phyloP scores from a whole-genome alignment of 2,888 invertebrate genomes.

The Melinaea marsaeus region DNA sequence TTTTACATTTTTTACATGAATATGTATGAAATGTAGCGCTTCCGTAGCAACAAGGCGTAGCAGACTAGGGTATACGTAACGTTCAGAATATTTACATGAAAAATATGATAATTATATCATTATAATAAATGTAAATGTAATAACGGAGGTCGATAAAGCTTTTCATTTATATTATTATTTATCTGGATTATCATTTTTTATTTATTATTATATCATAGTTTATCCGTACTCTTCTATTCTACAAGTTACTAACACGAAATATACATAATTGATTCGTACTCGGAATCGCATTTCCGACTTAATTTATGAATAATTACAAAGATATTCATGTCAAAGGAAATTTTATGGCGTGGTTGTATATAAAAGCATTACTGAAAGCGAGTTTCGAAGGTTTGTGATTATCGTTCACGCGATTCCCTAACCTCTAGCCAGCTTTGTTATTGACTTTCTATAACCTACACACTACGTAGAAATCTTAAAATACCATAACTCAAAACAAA shows the following conservation, averaged over 20 bases:
- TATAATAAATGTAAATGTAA: too few species aligned
- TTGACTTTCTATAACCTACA: conserved; percentile 52
- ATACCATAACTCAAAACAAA: background rate
- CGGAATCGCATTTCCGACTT: background rate
- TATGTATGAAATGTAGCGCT: too few species aligned
- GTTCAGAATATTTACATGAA: too few species aligned
- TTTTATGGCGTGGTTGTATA: conserved; percentile 17
- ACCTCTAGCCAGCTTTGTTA: conserved; percentile 57
- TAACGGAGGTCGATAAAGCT: too few species aligned
- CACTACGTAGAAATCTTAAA: conserved; percentile 8
- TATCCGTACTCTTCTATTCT: too few species aligned
- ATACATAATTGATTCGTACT: background rate
- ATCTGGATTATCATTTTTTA: too few species aligned
- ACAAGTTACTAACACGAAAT: background rate
- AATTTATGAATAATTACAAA: background rate
- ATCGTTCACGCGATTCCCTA: conserved; percentile 63
- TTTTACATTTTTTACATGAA: too few species aligned
- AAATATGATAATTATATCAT: too few species aligned
- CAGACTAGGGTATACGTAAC: too few species aligned
- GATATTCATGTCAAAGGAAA: conserved; percentile 11
- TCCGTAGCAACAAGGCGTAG: too few species aligned
- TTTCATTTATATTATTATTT: too few species aligned
- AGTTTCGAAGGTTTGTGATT: conserved; percentile 52
- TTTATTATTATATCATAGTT: too few species aligned
- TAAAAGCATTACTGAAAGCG: conserved; percentile 25